Base-by-base conservation (phyloP, 2,113 vertebrate genomes). In the Gymnarchus niloticus region DNA sequence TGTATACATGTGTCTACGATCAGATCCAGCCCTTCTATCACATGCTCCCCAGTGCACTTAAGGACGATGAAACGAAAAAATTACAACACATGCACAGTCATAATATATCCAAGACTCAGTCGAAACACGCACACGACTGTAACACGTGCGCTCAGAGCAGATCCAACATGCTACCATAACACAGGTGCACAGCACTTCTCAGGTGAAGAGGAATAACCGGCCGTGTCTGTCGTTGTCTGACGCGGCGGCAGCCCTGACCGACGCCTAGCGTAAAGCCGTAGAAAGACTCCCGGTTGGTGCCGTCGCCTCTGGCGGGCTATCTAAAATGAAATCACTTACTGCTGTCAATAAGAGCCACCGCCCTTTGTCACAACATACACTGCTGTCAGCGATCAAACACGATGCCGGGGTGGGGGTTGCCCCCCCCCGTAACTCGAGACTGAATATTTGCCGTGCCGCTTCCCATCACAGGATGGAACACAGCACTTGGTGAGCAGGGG, bases 321-420 rank as follows among this genome's bases (percentile, higher is more conserved):
- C 83, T 73, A 49, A 84, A 84, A 84, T 76, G 23, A 85, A 77
- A 84, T 84, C 83, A 84, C 46, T 65, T 25, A 84, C 25, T 49
- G 46, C 59, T 49, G 61, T 12, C 83, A 37, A n/a, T 52, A 46
- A 54, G 25, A 48, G 49, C 17, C 65, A 69, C 61, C 6, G 23
- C n/a, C 33, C 59, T 51, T 37, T 69, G 12, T 84, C 59, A 76
- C 49, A 51, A 41, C 49, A 69, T 2, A 28, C 21, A 14, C 59
- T 14, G 25, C 59, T 84, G 83, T 69, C 59, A 51, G 44, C 21
- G n/a, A 84, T 84, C 59, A 52, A 84, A 69, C 14, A 76, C 25
- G 3, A 37, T 6, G 65, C 14, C 28, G 12, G 37, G 19, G 78
- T 1, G 49, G 9, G 0, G 78, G 49, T 25, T 6, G 33, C 14